Base-by-base conservation (phyloP, 2,797 vertebrate genomes). In the Betta splendens region DNA sequence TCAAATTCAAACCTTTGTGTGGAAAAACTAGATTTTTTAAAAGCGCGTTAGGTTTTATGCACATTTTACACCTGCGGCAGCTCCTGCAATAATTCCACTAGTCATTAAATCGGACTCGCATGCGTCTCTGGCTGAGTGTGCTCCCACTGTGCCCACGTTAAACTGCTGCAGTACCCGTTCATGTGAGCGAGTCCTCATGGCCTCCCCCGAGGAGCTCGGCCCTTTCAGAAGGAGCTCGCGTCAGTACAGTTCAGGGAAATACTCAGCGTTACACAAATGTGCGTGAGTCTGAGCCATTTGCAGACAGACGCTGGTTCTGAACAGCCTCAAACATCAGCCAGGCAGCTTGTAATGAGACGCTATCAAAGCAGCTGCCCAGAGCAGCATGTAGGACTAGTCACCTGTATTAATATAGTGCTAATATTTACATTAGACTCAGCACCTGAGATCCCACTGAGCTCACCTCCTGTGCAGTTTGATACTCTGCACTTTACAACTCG, bases 81-180 rank as follows among this genome's bases (percentile, higher is more conserved):
- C 31, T 37, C 73, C 74, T 51, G 63, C 74, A 76, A 65, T 76
- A 78, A 74, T 81, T 63, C 60, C 45, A 53, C 10, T 7, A 5
- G 28, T 37, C 54, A 72, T 76, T 75, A 68, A 65, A 67, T 38
- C 47, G 51, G 32, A 45, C 47, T 52, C 46, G 16, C 6, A 2
- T 1, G 5, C 46, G n/a, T 52, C 9, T 43, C 4, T 21, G 15
- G 18, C 22, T 12, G 3, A 8, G 9, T 25, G 52, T 17, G 10
- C 39, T 44, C 10, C 9, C 1, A 1, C 53, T 11, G 18, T 32
- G 44, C 43, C 7, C 31, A 47, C 23, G 32, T 29, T 25, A 48
- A 49, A 39, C 9, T 18, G 11, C 10, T 23, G 26, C 28, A 23
- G 33, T 56, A 52, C 39, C 21, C 62, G 16, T 31, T 60, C 55